phyloP scores from a whole-genome alignment of 2,797 vertebrate species.

The Gadopsis bispinosus region DNA sequence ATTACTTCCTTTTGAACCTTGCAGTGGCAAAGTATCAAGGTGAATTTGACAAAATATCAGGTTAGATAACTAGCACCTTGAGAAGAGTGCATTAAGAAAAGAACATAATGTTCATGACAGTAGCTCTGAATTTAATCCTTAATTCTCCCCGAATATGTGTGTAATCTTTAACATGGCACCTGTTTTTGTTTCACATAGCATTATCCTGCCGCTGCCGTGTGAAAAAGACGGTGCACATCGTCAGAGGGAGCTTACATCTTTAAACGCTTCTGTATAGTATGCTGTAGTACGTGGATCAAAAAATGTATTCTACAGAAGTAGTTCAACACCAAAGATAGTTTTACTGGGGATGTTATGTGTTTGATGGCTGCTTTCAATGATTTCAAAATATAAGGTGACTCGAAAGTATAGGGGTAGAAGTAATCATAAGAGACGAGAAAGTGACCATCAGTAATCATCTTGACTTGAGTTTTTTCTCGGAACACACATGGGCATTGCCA shows the following conservation, averaged over 20 bases:
- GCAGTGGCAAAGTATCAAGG: neutral
- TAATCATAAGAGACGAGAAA: slow-evolving; percentile 17
- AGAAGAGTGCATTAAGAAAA: slow-evolving; percentile 8
- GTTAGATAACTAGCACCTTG: neutral
- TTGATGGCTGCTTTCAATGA: neutral
- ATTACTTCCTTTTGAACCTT: slow-evolving; percentile 5
- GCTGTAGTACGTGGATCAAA: neutral
- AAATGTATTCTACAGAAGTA: neutral
- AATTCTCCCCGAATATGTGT: slow-evolving; percentile 25
- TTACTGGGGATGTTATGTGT: slow-evolving; percentile 1
- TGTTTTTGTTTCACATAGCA: slow-evolving; percentile 31
- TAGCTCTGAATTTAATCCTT: slow-evolving; percentile 25
- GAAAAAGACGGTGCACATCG: slow-evolving; percentile 8
- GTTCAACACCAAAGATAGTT: neutral
- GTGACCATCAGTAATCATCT: no score
- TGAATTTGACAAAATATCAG: neutral
- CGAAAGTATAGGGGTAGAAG: slow-evolving; percentile 9
- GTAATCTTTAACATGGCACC: slow-evolving; percentile 31
- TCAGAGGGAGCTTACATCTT: slow-evolving; percentile 11
- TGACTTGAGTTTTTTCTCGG: slow-evolving; percentile 17
- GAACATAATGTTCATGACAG: slow-evolving; percentile 17
- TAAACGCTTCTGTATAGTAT: neutral
- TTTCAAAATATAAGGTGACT: slow-evolving; percentile 30
- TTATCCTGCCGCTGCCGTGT: neutral
- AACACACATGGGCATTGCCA: slow-evolving; percentile 47